A percentile compares a stretch with the other conserved stretches of the same genome.
Conservation (phyloP, 2,888 invertebrate genomes). For the Ormyrus rosae region DNA sequence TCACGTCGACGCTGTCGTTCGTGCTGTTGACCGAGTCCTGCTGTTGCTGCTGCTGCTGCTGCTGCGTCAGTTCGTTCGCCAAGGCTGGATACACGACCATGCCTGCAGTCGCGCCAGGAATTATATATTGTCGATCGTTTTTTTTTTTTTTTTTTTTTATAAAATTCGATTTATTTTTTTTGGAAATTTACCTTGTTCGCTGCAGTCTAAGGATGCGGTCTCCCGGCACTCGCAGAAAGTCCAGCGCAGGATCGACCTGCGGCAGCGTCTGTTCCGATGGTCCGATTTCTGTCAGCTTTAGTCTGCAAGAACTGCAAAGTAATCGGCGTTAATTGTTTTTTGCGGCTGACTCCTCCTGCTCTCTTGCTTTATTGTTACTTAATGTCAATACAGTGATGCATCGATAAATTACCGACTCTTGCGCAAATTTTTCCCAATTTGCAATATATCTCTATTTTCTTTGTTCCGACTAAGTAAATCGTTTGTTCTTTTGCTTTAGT, state of each 20-base stretch:
- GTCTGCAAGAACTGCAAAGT: conserved; percentile 65
- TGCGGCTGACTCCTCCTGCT: too few species aligned
- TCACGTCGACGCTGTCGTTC: background rate
- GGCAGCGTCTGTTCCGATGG: conserved; percentile 71
- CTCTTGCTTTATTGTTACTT: background rate
- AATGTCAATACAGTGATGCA: conserved; percentile 5
- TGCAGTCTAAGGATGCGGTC: conserved; percentile 40
- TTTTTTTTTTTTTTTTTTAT: too few species aligned
- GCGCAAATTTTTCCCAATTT: too few species aligned
- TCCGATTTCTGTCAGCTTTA: conserved; percentile 73
- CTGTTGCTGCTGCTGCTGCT: background rate
- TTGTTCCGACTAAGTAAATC: too few species aligned
- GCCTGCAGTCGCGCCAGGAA: conserved; percentile 60
- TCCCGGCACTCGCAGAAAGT: conserved; percentile 51
- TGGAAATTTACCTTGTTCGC: conserved; percentile 38
- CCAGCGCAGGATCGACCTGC: conserved; percentile 70
- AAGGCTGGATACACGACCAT: conserved; percentile 72
- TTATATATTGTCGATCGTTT: background rate
- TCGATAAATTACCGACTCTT: too few species aligned
- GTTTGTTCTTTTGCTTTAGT: too few species aligned
- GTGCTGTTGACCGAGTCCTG: background rate
- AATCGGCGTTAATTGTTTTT: conserved; percentile 10
- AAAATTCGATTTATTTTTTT: too few species aligned
- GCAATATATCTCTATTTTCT: too few species aligned
- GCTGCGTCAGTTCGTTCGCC: conserved; percentile 65